Evolutionary conservation across 37 sponge, comb jelly and placozoan species (phyloP).

Genomic region (Beroe forskalii): DNA sequence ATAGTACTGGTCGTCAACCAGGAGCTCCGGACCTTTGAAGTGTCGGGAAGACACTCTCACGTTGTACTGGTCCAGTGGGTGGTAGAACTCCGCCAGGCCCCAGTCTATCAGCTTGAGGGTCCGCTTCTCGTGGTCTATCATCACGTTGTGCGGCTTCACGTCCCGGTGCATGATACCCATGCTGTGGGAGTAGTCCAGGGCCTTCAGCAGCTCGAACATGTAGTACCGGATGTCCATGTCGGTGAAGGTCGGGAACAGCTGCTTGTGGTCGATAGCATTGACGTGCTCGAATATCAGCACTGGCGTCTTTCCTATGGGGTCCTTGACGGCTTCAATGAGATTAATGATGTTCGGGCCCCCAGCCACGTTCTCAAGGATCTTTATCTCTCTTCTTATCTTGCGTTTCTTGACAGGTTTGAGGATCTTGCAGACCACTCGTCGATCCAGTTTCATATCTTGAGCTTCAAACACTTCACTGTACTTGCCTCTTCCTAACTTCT

Average conservation of each 20-base stretch:
- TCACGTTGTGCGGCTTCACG: slow-evolving; percentile 52
- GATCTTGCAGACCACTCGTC: slow-evolving; percentile 37
- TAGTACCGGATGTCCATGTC: slow-evolving; percentile 43
- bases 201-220: slow-evolving; percentile 44
- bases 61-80: slow-evolving; percentile 56
- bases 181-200: slow-evolving; percentile 44
- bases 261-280: slow-evolving; percentile 53
- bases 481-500: slow-evolving; percentile 37
- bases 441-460: slow-evolving; percentile 48
- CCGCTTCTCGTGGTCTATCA: slow-evolving; percentile 59
- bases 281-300: slow-evolving; percentile 51
- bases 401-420: slow-evolving; percentile 54
- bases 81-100: slow-evolving; percentile 63
- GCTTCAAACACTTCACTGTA: slow-evolving; percentile 58
- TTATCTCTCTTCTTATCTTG: slow-evolving; percentile 37
- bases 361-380: slow-evolving; percentile 21
- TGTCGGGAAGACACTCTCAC: slow-evolving; percentile 56
- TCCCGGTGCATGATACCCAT: slow-evolving; percentile 60
- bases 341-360: slow-evolving; percentile 48
- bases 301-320: slow-evolving; percentile 28
- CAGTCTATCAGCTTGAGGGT: slow-evolving; percentile 61
- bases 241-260: slow-evolving; percentile 54
- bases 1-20: slow-evolving; percentile 55
- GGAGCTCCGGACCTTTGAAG: slow-evolving; percentile 60
- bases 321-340: slow-evolving; percentile 40